phyloP scores from a whole-genome alignment of 2,113 vertebrate species.

The Entelurus aequoreus region DNA sequence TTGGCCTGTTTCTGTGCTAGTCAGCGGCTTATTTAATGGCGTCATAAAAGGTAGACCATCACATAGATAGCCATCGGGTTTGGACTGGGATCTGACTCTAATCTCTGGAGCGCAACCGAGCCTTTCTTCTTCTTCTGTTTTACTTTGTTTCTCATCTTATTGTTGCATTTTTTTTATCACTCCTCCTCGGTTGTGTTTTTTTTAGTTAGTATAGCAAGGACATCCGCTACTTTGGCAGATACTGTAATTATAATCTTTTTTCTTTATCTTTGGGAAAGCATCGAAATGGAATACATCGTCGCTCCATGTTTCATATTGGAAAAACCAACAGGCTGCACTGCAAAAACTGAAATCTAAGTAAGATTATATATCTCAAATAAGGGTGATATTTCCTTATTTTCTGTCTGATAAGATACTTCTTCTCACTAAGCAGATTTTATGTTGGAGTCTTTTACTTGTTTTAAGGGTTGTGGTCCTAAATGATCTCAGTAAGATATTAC shows the following conservation, averaged over 20 bases:
- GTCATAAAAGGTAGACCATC: slow-evolving; percentile 54
- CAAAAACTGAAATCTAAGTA: no score
- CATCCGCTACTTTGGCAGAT: not conserved
- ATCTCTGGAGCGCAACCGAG: slow-evolving; percentile 30
- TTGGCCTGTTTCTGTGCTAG: slow-evolving; percentile 49
- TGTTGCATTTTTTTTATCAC: not conserved
- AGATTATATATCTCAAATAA: no score
- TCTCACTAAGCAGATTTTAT: no score
- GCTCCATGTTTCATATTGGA: not conserved
- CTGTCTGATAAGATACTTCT: no score
- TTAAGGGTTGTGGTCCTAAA: no score
- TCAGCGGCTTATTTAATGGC: slow-evolving; percentile 61
- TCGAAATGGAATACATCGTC: not conserved
- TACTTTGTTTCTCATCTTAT: slow-evolving; percentile 3
- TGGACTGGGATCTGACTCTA: slow-evolving; percentile 30
- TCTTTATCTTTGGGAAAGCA: not conserved
- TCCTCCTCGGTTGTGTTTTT: not conserved
- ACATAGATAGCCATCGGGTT: slow-evolving; percentile 59
- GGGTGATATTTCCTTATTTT: no score
- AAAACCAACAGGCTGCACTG: not conserved
- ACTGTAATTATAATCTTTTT: not conserved
- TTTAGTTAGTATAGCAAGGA: not conserved
- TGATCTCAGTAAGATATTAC: no score
- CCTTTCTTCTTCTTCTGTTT: slow-evolving; percentile 5
- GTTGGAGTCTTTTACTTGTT: no score